These are phyloP conservation scores for Scolopax mira DNA, from an alignment of 2,113 vertebrate genomes.

Conservation along the genomic window DNA sequence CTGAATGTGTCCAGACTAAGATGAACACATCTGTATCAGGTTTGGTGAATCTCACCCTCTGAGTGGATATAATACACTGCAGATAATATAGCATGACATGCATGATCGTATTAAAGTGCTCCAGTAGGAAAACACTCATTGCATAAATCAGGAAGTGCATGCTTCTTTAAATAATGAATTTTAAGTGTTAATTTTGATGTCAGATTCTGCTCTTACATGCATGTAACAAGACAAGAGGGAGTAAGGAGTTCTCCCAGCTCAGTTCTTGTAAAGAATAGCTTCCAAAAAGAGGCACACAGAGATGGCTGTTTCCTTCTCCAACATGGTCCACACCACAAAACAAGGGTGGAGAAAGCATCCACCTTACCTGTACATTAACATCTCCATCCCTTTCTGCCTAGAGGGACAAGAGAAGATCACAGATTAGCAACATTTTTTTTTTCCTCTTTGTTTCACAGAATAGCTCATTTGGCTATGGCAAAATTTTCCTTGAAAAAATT, in stretches of 20 bases:
- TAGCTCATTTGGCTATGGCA: neutral
- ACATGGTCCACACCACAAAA: neutral
- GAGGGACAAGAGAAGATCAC: neutral
- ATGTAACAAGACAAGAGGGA: neutral
- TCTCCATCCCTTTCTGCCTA: neutral
- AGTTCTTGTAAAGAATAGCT: neutral
- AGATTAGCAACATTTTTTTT: neutral
- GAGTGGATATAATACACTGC: neutral
- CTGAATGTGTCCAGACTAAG: neutral
- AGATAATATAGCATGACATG: neutral
- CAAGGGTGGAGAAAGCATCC: neutral
- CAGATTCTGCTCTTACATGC: neutral
- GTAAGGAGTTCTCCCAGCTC: neutral
- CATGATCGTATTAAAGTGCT: neutral
- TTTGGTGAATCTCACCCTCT: neutral
- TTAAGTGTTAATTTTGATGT: neutral
- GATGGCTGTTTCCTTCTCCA: neutral
- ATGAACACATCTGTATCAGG: neutral
- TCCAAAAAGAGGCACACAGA: neutral
- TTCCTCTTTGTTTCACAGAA: neutral
- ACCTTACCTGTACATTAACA: neutral
- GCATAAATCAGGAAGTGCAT: slow-evolving; percentile 7
- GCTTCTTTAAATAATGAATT: slow-evolving; percentile 32
- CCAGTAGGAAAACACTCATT: neutral
- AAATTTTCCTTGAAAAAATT: neutral